phyloP scores from a whole-genome alignment of 2,113 vertebrate species.

The Montifringilla adamsi region DNA sequence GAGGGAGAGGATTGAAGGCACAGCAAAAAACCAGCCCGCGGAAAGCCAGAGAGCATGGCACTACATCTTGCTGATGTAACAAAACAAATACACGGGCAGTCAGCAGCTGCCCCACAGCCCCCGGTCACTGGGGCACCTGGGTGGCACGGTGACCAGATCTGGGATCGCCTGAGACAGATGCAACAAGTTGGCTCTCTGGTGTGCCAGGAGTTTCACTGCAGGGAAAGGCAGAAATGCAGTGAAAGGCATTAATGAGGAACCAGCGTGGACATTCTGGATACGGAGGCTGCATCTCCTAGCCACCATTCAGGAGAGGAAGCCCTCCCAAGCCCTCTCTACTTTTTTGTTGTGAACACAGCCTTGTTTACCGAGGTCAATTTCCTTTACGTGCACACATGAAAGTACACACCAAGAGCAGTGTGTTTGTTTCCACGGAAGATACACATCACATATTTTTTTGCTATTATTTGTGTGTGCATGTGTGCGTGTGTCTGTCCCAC shows the following conservation, averaged over 20 bases:
- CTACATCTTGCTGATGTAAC: conserved; percentile 29
- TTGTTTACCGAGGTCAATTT: background rate
- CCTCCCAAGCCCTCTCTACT: background rate
- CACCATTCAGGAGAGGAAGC: background rate
- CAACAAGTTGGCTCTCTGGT: background rate
- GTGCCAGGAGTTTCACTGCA: background rate
- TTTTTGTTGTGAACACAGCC: background rate
- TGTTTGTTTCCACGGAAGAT: conserved; percentile 8
- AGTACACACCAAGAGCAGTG: background rate
- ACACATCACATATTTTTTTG: background rate
- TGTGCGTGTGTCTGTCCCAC: background rate
- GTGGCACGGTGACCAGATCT: background rate
- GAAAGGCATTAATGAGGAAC: background rate
- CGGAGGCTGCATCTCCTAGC: background rate
- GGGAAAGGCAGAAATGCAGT: background rate
- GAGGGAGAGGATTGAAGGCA: conserved; percentile 40
- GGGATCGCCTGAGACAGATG: background rate
- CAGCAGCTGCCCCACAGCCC: background rate
- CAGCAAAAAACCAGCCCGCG: background rate
- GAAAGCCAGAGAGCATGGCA: background rate
- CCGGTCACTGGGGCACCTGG: background rate
- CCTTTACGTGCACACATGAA: conserved; percentile 32
- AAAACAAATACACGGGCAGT: background rate
- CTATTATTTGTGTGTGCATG: background rate
- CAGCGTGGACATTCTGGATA: background rate